Base-by-base conservation (phyloP, 1,140 invertebrate genomes). In the Eurosta solidaginis region DNA sequence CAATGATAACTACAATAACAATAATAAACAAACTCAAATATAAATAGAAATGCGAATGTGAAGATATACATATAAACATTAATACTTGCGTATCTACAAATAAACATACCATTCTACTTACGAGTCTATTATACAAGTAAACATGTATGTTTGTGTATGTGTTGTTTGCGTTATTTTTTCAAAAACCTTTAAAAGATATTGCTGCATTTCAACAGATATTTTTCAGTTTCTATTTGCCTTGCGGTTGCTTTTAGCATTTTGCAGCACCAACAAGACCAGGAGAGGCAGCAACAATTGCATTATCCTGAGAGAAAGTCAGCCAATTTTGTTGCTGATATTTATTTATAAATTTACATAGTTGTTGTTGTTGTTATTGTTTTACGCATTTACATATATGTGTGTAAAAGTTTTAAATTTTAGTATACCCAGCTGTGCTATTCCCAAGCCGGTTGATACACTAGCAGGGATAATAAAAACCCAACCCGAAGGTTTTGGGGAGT, bases 181-280 rank as follows among this genome's bases (percentile, higher is more conserved):
- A 33, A n/a, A 20, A 5, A 33, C 27, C 27, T 59, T 36, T 20
- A 20, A 27, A 25, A 12, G 22, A 29, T 54, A 25, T 54, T 29
- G 50, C 4, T 54, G 54, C 54, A 36, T 59, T 59, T 59, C 17
- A 59, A 9, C 22, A 59, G 54, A 12, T 33, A 59, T 59, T 59
- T 59, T 59, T 25, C 29, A 29, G 10, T 59, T 59, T 59, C 54
- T 59, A 22, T 59, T 59, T 59, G 54, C 29, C 25, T 59, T 59
- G 54, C 33, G 54, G 54, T 59, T 59, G 29, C 54, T 59, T 59
- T 59, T 59, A 59, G 54, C 54, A 59, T 59, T 36, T 59, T n/a
- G 27, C 17, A 6, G 1, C 54, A 33, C 4, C 52, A 59, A 52
- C 22, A 52, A 27, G 20, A 27, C 2, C 25, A 50, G 9, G 4